These are phyloP conservation scores for Choreutis nemorana DNA, from an alignment of 2,888 invertebrate genomes.

Conservation along the genomic window DNA sequence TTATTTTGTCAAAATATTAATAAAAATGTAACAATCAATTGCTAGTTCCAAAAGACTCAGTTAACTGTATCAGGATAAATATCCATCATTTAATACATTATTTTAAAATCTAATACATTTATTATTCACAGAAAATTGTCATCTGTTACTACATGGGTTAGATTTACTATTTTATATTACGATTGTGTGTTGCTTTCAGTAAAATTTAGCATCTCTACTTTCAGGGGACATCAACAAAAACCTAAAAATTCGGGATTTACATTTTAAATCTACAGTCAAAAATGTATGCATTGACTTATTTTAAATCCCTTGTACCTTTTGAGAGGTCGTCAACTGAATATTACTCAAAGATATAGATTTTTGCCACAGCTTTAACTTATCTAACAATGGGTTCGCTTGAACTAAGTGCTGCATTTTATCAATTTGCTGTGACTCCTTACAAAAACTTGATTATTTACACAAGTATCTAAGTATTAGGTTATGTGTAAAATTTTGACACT, in stretches of 20 bases:
- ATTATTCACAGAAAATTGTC: too few species aligned
- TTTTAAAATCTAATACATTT: too few species aligned
- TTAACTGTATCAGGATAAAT: too few species aligned
- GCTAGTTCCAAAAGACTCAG: neutral
- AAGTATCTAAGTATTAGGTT: conserved; percentile 14
- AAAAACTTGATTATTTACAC: conserved; percentile 2
- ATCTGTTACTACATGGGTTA: too few species aligned
- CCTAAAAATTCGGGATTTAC: neutral
- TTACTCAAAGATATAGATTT: conserved; percentile 49
- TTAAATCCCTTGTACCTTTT: conserved; percentile 70
- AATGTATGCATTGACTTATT: neutral
- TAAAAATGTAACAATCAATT: conserved; percentile 5
- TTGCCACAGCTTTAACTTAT: conserved; percentile 62
- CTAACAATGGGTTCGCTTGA: conserved; percentile 63
- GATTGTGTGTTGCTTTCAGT: too few species aligned
- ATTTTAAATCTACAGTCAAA: conserved; percentile 2
- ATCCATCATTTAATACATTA: too few species aligned
- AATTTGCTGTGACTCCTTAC: too few species aligned
- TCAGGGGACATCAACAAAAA: neutral
- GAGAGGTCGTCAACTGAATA: conserved; percentile 70
- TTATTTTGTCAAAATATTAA: conserved; percentile 2
- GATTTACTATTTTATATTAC: too few species aligned
- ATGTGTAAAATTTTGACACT: conserved; percentile 5
- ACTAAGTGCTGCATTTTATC: conserved; percentile 62
- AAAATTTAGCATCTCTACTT: conserved; percentile 7